Percentiles rank a stretch among this genome's conserved stretches.
These are phyloP conservation scores for Cheumatopsyche charites DNA, from an alignment of 1,140 invertebrate species.

Conservation along the genomic window DNA sequence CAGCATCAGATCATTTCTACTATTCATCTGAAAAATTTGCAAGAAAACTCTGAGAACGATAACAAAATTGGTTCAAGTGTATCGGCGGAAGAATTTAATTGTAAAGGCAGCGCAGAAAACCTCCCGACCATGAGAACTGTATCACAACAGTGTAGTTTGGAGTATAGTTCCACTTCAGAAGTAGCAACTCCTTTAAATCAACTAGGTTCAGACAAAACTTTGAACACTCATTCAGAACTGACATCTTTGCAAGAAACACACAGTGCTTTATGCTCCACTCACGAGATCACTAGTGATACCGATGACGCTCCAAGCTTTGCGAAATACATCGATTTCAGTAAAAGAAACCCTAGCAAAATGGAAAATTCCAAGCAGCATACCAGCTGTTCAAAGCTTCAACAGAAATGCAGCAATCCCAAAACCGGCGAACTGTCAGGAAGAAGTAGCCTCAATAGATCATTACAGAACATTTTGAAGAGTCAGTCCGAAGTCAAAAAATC, in stretches of 20 bases:
- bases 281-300: slow-evolving; percentile 59
- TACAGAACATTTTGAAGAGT: slow-evolving; percentile 50
- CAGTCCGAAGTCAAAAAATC: slow-evolving; percentile 12
- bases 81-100: slow-evolving; percentile 57
- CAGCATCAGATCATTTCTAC: slow-evolving; percentile 63
- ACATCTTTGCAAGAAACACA: slow-evolving; percentile 60
- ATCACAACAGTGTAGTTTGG: slow-evolving; percentile 61
- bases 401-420: slow-evolving; percentile 23
- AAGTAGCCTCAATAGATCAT: slow-evolving; percentile 42
- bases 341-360: slow-evolving; percentile 21
- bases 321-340: slow-evolving; percentile 56
- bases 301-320: slow-evolving; percentile 56
- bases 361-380: slow-evolving; percentile 44
- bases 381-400: slow-evolving; percentile 45
- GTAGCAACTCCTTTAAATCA: slow-evolving; percentile 57
- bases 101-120: slow-evolving; percentile 51
- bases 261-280: slow-evolving; percentile 59
- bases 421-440: neutral
- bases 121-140: slow-evolving; percentile 60
- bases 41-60: slow-evolving; percentile 50
- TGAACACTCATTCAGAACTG: slow-evolving; percentile 60
- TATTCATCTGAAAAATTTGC: slow-evolving; percentile 50
- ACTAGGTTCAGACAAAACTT: slow-evolving; percentile 58
- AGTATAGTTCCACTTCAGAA: slow-evolving; percentile 59
- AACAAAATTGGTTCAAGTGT: slow-evolving; percentile 54